These are phyloP conservation scores for Helicoverpa assulta DNA, from an alignment of 2,888 invertebrate genomes.

Conservation along the genomic window DNA sequence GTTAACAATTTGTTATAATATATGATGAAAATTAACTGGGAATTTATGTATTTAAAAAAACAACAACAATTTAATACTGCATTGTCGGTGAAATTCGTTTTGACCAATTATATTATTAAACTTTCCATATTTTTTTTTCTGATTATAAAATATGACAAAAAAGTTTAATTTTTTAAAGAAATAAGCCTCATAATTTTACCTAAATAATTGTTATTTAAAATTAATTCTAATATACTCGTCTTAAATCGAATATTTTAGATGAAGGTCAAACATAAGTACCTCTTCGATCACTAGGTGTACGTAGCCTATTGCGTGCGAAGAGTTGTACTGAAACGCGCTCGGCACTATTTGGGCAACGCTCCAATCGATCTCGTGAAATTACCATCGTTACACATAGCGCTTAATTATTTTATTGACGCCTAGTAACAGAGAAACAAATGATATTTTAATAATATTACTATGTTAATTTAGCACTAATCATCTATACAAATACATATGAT, in stretches of 20 bases:
- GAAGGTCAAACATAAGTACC: not conserved
- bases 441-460: not conserved
- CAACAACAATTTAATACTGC: not conserved
- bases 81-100: not conserved
- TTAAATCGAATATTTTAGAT: not conserved
- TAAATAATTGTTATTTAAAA: not conserved
- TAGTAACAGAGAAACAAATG: constrained; percentile 19
- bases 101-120: too few relatives aligned
- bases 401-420: constrained; percentile 53
- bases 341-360: constrained; percentile 68
- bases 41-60: not conserved
- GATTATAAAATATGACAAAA: not conserved
- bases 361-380: constrained; percentile 77
- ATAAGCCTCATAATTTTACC: not conserved
- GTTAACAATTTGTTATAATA: not conserved
- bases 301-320: constrained; percentile 19
- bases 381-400: constrained; percentile 63
- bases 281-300: not conserved
- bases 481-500: too few relatives aligned
- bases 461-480: too few relatives aligned
- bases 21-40: too few relatives aligned
- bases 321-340: constrained; percentile 28
- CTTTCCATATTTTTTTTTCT: not conserved
- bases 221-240: too few relatives aligned
- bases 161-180: not conserved